Conservation (phyloP, 64 coral and sea anemone genomes). For the Astreopora myriophthalma region DNA sequence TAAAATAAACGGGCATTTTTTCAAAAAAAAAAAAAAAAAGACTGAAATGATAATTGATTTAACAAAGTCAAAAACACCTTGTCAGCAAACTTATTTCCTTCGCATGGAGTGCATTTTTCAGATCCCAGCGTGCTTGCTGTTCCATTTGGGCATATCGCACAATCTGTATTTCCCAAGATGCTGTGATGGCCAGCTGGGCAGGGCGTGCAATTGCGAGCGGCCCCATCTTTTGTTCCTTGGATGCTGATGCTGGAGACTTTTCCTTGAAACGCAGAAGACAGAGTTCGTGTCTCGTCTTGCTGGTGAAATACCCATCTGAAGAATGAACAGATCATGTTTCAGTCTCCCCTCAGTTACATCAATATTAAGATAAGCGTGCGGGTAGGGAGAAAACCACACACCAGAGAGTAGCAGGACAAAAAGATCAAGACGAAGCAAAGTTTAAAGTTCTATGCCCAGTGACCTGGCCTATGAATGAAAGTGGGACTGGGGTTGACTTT, state of each 20-base stretch:
- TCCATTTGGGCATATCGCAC: conserved; percentile 73
- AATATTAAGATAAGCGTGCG: background rate
- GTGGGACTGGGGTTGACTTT: too few relatives aligned
- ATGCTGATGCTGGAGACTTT: conserved; percentile 74
- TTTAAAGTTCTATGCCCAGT: too few relatives aligned
- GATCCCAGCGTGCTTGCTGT: conserved; percentile 39
- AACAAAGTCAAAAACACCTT: too few relatives aligned
- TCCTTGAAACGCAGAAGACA: conserved; percentile 77
- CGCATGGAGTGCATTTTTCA: conserved; percentile 25
- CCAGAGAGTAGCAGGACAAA: too few relatives aligned
- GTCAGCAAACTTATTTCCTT: conserved; percentile 51
- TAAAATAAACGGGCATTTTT: too few relatives aligned
- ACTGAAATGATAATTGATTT: background rate
- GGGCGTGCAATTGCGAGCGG: conserved; percentile 67
- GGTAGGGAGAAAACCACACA: background rate
- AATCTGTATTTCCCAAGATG: conserved; percentile 52
- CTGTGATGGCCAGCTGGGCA: conserved; percentile 65
- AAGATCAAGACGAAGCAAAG: too few relatives aligned
- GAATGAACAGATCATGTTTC: background rate
- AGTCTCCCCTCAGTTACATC: background rate
- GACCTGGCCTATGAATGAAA: too few relatives aligned
- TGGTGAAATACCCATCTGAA: conserved; percentile 83
- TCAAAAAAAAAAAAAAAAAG: background rate
- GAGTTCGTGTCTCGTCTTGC: conserved; percentile 60
- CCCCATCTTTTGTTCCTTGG: conserved; percentile 60